phyloP scores from a whole-genome alignment of 2,888 invertebrate genomes.

The Microchrysa polita region DNA sequence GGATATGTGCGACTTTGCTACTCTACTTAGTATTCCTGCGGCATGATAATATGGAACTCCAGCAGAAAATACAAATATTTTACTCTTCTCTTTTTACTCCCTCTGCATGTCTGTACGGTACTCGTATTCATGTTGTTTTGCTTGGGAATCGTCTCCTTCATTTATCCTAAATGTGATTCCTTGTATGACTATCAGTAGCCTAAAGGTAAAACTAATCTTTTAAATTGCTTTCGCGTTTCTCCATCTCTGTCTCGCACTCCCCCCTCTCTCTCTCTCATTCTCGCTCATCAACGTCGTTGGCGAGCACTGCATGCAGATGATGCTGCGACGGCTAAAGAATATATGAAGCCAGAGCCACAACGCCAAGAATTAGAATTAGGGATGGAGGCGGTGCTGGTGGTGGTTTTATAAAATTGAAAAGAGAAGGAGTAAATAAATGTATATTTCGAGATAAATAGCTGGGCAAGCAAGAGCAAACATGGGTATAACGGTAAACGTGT shows the following conservation, averaged over 20 bases:
- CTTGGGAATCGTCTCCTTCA: not conserved
- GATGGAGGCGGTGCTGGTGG: too few species aligned
- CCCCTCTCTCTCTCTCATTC: too few species aligned
- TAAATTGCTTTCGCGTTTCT: constrained; percentile 38
- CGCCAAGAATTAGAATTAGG: too few species aligned
- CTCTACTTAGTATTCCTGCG: constrained; percentile 23
- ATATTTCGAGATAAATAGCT: not conserved
- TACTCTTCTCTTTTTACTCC: not conserved
- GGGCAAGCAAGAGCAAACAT: not conserved
- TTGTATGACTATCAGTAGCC: not conserved
- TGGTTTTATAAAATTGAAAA: not conserved
- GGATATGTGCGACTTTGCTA: not conserved
- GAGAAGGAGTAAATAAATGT: constrained; percentile 4
- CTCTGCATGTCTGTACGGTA: not conserved
- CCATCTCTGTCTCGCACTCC: not conserved
- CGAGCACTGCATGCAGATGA: too few species aligned
- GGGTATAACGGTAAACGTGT: not conserved
- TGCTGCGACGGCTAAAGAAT: too few species aligned
- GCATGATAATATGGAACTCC: not conserved
- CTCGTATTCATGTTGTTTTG: not conserved
- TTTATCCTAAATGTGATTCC: not conserved
- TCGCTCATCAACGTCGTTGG: too few species aligned
- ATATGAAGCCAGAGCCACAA: too few species aligned
- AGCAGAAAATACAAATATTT: constrained; percentile 2
- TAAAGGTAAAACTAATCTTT: constrained; percentile 40